These are phyloP conservation scores for Leucosticte australis DNA, from an alignment of 2,113 vertebrate genomes.

Conservation along the genomic window DNA sequence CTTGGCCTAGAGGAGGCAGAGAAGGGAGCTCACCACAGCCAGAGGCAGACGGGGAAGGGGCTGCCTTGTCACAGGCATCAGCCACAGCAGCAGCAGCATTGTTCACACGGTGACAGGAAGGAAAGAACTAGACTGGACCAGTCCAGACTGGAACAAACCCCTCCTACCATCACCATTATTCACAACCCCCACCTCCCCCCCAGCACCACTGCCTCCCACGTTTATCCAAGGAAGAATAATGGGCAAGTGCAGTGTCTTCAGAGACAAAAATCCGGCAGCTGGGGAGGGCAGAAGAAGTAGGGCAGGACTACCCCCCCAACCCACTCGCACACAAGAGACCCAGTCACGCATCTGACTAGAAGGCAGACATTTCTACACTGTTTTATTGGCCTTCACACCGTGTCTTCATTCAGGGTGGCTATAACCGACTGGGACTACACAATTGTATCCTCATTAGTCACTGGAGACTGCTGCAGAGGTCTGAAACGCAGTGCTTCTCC, in stretches of 20 bases:
- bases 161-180: conserved; percentile 66
- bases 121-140: conserved; percentile 76
- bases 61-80: conserved; percentile 23
- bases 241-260: neutral
- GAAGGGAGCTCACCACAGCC: neutral
- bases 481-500: neutral
- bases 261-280: neutral
- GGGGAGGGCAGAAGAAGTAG: neutral
- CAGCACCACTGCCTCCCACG: neutral
- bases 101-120: conserved; percentile 72
- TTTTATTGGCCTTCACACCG: fast-evolving
- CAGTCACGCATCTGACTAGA: fast-evolving
- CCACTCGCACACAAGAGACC: neutral
- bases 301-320: neutral
- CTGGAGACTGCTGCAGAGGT: neutral
- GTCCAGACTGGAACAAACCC: conserved; percentile 75
- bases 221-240: conserved; percentile 27
- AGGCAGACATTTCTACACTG: fast-evolving
- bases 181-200: conserved; percentile 29
- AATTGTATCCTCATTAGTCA: neutral
- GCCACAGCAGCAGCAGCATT: conserved; percentile 56
- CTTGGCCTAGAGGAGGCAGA: neutral
- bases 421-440: neutral
- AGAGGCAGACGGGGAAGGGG: conserved; percentile 17
- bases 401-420: neutral